Conservation (phyloP, 2,797 vertebrate genomes). For the Enteromius radiatus region DNA sequence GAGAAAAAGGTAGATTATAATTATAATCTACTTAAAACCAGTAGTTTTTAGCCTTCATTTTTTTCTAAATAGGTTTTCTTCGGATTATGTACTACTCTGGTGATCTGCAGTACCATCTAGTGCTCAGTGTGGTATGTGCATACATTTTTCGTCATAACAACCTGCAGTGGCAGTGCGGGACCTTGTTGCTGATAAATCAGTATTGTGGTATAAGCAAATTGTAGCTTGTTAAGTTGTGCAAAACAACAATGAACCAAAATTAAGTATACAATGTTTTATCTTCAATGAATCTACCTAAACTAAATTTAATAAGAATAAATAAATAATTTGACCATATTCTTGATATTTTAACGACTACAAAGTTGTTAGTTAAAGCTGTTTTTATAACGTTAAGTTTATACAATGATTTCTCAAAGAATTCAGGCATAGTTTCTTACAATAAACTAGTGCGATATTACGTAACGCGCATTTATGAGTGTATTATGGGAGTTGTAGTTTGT, state of each 20-base stretch:
- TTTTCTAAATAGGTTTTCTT: background rate
- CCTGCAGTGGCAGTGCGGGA: background rate
- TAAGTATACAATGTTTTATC: background rate
- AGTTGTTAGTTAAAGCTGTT: background rate
- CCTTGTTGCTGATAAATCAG: background rate
- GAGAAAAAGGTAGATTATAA: too few relatives aligned
- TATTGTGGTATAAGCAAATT: background rate
- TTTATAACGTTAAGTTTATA: background rate
- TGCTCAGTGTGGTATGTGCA: background rate
- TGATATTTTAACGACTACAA: background rate
- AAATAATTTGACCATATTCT: background rate
- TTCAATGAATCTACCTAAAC: background rate
- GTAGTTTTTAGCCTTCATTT: too few relatives aligned
- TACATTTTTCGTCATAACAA: background rate
- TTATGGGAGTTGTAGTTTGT: conserved; percentile 74
- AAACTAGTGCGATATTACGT: conserved; percentile 51
- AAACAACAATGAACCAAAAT: background rate
- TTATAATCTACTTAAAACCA: too few relatives aligned
- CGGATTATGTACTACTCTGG: background rate
- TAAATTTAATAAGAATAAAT: background rate
- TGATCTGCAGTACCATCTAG: conserved; percentile 9
- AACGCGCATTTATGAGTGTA: conserved; percentile 27
- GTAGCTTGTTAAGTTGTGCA: background rate
- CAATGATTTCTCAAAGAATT: background rate
- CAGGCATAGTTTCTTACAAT: background rate